Evolutionary conservation across 2,888 invertebrate species (phyloP).

Genomic region (Meteorus cinctellus): DNA sequence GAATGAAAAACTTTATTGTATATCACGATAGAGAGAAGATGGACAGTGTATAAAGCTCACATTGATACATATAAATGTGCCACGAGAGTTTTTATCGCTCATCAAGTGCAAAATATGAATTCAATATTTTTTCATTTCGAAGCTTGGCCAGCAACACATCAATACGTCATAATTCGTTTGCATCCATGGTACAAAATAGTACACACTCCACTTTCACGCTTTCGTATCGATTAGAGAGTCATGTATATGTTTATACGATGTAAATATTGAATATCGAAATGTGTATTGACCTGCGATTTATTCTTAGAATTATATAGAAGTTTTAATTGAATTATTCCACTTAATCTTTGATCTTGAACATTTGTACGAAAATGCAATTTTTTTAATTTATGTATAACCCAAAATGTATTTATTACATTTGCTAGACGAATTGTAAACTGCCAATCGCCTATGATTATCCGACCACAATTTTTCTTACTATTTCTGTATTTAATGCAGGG

Average conservation of each 20-base stretch:
- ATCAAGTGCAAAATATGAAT: slow-evolving; percentile 61
- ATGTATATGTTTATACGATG: slow-evolving; percentile 64
- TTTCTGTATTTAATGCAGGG: slow-evolving; percentile 23
- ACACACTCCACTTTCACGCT: slow-evolving; percentile 45
- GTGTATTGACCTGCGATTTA: slow-evolving; percentile 46
- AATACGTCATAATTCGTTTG: slow-evolving; percentile 51
- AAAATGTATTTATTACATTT: slow-evolving; percentile 55
- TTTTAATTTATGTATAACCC: slow-evolving; percentile 50
- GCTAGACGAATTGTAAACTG: slow-evolving; percentile 48
- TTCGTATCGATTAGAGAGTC: slow-evolving; percentile 49
- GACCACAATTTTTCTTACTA: slow-evolving; percentile 12
- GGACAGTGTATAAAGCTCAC: slow-evolving; percentile 39
- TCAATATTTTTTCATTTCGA: slow-evolving; percentile 44
- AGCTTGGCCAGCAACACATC: slow-evolving; percentile 57
- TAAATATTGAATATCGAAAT: slow-evolving; percentile 57
- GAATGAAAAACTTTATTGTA: slow-evolving; percentile 15
- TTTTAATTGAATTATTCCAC: slow-evolving; percentile 44
- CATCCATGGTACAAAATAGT: slow-evolving; percentile 66
- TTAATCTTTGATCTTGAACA: slow-evolving; percentile 36
- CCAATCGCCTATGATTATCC: slow-evolving; percentile 45
- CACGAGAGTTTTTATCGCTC: slow-evolving; percentile 51
- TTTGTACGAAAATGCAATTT: slow-evolving; percentile 42
- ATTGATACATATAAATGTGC: slow-evolving; percentile 49
- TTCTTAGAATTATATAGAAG: slow-evolving; percentile 47
- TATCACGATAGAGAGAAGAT: slow-evolving; percentile 35